phyloP scores from a whole-genome alignment of 2,888 invertebrate genomes.

The Netelia virgata region DNA sequence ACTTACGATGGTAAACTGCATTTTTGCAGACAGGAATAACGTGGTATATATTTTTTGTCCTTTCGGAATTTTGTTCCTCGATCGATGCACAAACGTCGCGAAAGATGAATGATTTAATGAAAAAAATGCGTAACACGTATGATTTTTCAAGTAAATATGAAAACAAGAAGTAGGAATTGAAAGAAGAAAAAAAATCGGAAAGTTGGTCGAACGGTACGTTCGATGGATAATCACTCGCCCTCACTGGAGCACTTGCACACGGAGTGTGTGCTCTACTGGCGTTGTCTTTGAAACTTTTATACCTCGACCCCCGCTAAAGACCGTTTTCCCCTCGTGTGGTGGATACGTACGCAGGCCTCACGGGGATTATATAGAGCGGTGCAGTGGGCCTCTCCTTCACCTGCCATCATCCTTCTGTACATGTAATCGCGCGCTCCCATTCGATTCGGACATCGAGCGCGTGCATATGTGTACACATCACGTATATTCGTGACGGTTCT shows the following conservation, averaged over 20 bases:
- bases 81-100: constrained; percentile 53
- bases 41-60: background rate
- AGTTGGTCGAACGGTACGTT: constrained; percentile 17
- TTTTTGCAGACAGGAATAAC: constrained; percentile 11
- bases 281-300: constrained; percentile 73
- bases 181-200: constrained; percentile 3
- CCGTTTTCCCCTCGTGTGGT: constrained; percentile 61
- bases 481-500: constrained; percentile 31
- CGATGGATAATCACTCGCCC: constrained; percentile 52
- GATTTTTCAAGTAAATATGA: constrained; percentile 2
- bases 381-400: constrained; percentile 41
- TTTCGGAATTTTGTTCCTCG: background rate
- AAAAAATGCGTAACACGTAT: constrained; percentile 17
- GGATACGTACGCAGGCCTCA: constrained; percentile 53
- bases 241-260: constrained; percentile 70
- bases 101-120: constrained; percentile 17
- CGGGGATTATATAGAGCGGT: constrained; percentile 65
- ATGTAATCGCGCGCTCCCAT: constrained; percentile 62
- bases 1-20: constrained; percentile 62
- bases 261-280: constrained; percentile 70
- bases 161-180: constrained; percentile 12
- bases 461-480: background rate
- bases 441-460: constrained; percentile 60
- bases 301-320: constrained; percentile 69
- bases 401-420: constrained; percentile 19